Conservation (phyloP, 2,888 invertebrate species). For the Limnephilus rhombicus region DNA sequence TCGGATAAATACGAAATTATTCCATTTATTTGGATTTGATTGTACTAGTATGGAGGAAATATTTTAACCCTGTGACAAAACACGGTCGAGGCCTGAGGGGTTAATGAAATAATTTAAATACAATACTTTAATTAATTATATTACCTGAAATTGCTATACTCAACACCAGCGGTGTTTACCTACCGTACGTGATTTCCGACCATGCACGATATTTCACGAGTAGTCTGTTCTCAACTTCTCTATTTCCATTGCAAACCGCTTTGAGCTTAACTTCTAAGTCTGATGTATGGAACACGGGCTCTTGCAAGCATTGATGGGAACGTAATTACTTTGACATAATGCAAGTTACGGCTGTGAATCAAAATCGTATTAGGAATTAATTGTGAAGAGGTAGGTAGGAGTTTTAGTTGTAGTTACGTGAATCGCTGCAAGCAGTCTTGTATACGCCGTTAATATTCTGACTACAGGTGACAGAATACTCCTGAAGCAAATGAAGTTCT, state of each 20-base stretch:
- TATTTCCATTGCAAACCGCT: neutral
- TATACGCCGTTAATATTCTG: neutral
- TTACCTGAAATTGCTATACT: neutral
- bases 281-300: neutral
- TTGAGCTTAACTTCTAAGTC: neutral
- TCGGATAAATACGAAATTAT: too few relatives aligned
- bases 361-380: conserved; percentile 1
- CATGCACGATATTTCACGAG: neutral
- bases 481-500: too few relatives aligned
- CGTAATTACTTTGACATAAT: conserved; percentile 1
- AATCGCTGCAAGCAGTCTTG: neutral
- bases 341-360: neutral
- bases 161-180: neutral
- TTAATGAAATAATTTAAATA: neutral
- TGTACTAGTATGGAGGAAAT: too few relatives aligned
- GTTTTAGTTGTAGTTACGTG: neutral
- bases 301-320: neutral
- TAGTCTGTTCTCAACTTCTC: neutral
- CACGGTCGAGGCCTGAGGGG: too few relatives aligned
- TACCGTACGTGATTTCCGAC: neutral
- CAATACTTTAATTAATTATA: neutral
- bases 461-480: too few relatives aligned
- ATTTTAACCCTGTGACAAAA: too few relatives aligned
- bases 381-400: neutral
- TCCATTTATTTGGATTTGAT: too few relatives aligned